Conservation (phyloP, 2,113 vertebrate genomes). For the Mellivora capensis region DNA sequence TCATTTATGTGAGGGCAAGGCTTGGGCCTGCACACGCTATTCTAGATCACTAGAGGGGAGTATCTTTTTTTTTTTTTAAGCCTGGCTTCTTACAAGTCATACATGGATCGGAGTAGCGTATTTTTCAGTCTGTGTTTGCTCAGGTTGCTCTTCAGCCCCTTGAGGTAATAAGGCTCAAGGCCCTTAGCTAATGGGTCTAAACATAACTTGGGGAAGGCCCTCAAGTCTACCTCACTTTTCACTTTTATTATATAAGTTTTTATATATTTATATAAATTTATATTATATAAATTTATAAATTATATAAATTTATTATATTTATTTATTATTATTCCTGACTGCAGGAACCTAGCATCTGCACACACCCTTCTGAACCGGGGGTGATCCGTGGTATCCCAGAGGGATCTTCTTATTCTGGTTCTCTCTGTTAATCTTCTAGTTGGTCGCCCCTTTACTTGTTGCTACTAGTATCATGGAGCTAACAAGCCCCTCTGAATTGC, state of each 20-base stretch:
- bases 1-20: background rate
- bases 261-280: too few relatives aligned
- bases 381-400: background rate
- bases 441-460: background rate
- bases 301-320: too few relatives aligned
- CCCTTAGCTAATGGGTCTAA: background rate
- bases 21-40: background rate
- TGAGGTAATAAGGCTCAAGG: background rate
- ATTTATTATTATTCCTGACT: background rate
- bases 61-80: background rate
- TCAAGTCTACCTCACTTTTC: background rate
- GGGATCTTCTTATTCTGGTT: background rate
- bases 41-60: background rate
- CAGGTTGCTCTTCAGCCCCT: background rate
- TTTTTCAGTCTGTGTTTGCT: background rate
- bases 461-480: background rate
- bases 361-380: background rate
- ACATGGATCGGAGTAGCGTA: background rate
- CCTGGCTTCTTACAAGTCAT: background rate
- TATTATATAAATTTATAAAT: too few relatives aligned
- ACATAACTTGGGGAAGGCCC: background rate
- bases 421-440: background rate
- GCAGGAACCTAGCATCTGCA: background rate
- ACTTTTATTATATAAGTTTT: too few relatives aligned
- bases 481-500: background rate